Evolutionary conservation across 2,888 invertebrate species (phyloP).

Genomic region (Meganola albula): DNA sequence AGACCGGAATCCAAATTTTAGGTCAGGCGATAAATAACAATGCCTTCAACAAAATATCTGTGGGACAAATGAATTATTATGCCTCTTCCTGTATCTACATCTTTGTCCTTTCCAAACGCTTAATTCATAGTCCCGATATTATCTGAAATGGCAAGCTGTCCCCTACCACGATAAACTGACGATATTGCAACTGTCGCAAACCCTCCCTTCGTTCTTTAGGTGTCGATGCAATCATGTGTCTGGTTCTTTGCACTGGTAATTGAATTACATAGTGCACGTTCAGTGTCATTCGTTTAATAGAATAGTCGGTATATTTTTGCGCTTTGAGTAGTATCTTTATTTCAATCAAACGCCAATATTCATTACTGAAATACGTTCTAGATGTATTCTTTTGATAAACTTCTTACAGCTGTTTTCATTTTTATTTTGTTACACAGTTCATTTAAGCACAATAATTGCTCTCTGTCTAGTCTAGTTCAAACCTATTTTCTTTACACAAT

Average conservation of each 20-base stretch:
- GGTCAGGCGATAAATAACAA: too few relatives aligned
- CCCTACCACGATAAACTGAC: conserved; percentile 23
- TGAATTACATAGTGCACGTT: conserved; percentile 27
- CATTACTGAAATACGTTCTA: too few relatives aligned
- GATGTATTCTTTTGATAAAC: too few relatives aligned
- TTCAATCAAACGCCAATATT: neutral
- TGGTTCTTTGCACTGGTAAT: conserved; percentile 35
- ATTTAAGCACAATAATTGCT: too few relatives aligned
- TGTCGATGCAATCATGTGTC: conserved; percentile 41
- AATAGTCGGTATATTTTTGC: neutral
- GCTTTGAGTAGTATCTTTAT: neutral
- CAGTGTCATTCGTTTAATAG: conserved; percentile 1
- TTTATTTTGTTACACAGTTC: too few relatives aligned
- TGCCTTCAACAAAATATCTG: too few relatives aligned
- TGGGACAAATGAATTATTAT: too few relatives aligned
- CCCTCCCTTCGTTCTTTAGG: conserved; percentile 31
- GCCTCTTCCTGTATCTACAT: too few relatives aligned
- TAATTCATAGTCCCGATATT: conserved; percentile 22
- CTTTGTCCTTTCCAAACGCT: conserved; percentile 18
- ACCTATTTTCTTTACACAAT: too few relatives aligned
- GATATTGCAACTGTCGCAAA: conserved; percentile 36
- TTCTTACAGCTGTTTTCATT: too few relatives aligned
- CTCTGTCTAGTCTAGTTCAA: too few relatives aligned
- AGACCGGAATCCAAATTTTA: too few relatives aligned
- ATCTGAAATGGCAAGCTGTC: conserved; percentile 16